These are phyloP conservation scores for Argyra leucocephala DNA, from an alignment of 2,888 invertebrate species.

Conservation along the genomic window DNA sequence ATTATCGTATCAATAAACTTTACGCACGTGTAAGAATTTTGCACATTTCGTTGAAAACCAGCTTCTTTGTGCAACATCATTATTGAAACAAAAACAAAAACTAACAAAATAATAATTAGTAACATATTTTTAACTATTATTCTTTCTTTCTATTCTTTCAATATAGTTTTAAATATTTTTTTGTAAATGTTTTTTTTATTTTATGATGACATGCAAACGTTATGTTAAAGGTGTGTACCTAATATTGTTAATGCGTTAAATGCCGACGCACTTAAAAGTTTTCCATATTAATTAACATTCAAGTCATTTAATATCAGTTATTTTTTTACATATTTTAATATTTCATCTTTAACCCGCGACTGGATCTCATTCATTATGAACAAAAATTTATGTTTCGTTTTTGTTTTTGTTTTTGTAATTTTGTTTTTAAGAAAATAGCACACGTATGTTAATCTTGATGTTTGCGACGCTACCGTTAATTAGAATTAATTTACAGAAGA, in stretches of 20 bases:
- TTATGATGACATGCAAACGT: no score
- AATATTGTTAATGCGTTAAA: not conserved
- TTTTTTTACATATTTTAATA: not conserved
- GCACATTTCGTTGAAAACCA: constrained; percentile 1
- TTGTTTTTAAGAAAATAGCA: not conserved
- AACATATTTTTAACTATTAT: no score
- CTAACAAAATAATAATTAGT: no score
- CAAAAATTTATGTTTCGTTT: not conserved
- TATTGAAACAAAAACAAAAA: no score
- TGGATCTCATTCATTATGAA: not conserved
- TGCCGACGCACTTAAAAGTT: constrained; percentile 3
- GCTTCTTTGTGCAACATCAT: not conserved
- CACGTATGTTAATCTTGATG: not conserved
- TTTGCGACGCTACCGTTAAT: not conserved
- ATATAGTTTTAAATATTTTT: no score
- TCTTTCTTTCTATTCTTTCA: no score
- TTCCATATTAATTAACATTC: not conserved
- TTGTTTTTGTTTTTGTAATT: no score
- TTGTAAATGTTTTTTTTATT: no score
- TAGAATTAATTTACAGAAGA: not conserved
- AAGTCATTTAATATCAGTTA: not conserved
- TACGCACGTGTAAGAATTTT: not conserved
- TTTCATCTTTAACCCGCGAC: not conserved
- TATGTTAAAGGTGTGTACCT: no score
- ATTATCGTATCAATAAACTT: no score